Evolutionary conservation across 2,113 vertebrate species (phyloP).

Genomic region (Salvator merianae): DNA sequence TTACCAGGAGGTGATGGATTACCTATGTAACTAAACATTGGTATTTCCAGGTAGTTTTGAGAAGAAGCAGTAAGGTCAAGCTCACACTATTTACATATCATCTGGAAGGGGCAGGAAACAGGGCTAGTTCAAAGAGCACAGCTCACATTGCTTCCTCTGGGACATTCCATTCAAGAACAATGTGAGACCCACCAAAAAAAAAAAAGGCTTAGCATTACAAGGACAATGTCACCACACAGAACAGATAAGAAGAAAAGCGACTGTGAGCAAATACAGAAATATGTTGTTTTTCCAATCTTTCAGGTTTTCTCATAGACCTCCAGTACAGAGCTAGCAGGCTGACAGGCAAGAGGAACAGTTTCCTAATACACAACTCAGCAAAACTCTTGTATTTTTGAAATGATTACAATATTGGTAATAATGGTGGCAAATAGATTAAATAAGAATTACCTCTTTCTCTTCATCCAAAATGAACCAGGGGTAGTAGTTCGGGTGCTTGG

Average conservation of each 20-base stretch:
- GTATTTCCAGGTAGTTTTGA: slow-evolving; percentile 49
- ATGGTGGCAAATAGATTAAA: too few relatives aligned
- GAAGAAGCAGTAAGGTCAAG: slow-evolving; percentile 47
- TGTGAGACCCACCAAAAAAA: slow-evolving; percentile 51
- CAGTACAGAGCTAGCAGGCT: background rate
- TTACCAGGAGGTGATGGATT: slow-evolving; percentile 42
- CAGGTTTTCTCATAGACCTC: background rate
- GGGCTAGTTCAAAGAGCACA: slow-evolving; percentile 58
- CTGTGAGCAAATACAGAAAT: slow-evolving; percentile 19
- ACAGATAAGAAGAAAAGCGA: slow-evolving; percentile 5
- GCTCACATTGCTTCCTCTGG: slow-evolving; percentile 70
- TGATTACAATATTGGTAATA: too few relatives aligned
- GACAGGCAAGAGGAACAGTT: background rate
- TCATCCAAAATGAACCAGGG: too few relatives aligned
- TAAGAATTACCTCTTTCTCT: too few relatives aligned
- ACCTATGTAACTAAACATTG: slow-evolving; percentile 28
- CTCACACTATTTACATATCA: slow-evolving; percentile 46
- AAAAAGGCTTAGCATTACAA: slow-evolving; percentile 38
- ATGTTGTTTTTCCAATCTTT: slow-evolving; percentile 1
- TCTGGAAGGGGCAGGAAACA: slow-evolving; percentile 62
- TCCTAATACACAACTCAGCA: too few relatives aligned
- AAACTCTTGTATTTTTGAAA: too few relatives aligned
- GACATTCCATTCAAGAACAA: slow-evolving; percentile 60
- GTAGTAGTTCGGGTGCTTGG: too few relatives aligned
- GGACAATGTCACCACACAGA: slow-evolving; percentile 41